Base-by-base conservation (phyloP, 2,797 vertebrate species). In the Premnoplex brunnescens region DNA sequence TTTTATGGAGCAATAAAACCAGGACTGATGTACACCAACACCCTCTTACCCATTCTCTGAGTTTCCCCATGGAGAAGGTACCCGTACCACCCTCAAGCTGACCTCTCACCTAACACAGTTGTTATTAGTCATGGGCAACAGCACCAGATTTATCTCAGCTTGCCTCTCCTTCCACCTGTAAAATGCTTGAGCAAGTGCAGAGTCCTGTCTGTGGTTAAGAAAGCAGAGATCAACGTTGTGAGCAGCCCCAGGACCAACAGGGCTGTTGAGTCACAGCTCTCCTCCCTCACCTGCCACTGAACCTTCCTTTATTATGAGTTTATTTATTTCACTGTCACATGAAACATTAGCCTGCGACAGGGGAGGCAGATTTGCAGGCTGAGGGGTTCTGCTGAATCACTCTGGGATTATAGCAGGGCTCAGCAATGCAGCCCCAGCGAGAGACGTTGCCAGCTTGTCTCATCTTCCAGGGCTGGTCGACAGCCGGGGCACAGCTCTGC, bases 321-420 rank as follows among this genome's bases (percentile, higher is more conserved):
- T 77, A 18, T 37, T 83, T 83, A 77, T 71, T 89, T 62, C 23
- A 0, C 49, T 59, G 39, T 30, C 76, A 52, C 46, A 44, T 5
- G 39, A 86, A 88, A 44, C 69, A 69, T 14, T 14, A 72, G 73
- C 51, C 76, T 59, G 66, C 0, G 0, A 39, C 49, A 63, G 30
- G 49, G 30, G 23, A 93, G 34, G 59, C 39, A 64, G 79, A 48
- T 71, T 14, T 68, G 69, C 85, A 91, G 78, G 73, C 87, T 27
- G 78, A 72, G 51, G 48, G 62, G 55, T 86, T 91, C 81, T 96
- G 92, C 87, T 95, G 95, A 92, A 91, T 92, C 95, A 92, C 69
- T 27, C 68, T 6, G 26, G 17, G 9, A 23, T 68, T 14, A 59
- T 0, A 73, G 74, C 85, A 59, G 39, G 0, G 26, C 84, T 73